Conservation (phyloP, 2,797 vertebrate genomes). For the Schizopygopsis malacanthus region DNA sequence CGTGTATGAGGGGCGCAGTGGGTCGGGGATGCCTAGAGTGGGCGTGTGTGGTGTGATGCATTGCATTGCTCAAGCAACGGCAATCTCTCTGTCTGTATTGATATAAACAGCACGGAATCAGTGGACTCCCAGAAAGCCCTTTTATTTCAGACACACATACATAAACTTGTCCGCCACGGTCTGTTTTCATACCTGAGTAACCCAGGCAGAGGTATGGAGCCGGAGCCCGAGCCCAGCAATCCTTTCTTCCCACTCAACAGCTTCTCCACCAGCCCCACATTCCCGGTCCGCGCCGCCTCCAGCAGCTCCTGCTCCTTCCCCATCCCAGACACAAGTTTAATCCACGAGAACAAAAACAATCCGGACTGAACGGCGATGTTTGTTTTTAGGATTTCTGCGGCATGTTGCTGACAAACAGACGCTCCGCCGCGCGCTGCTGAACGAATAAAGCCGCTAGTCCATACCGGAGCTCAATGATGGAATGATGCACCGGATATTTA, state of each 20-base stretch:
- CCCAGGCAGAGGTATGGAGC: conserved; percentile 92
- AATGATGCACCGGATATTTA: conserved; percentile 51
- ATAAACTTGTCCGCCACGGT: conserved; percentile 20
- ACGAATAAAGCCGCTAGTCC: conserved; percentile 46
- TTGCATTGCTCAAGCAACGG: conserved; percentile 52
- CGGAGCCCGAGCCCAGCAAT: conserved; percentile 91
- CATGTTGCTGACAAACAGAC: conserved; percentile 46
- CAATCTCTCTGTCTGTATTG: conserved; percentile 8
- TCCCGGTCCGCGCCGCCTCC: conserved; percentile 95
- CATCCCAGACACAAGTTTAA: conserved; percentile 80
- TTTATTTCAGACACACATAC: conserved; percentile 4
- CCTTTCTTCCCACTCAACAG: conserved; percentile 93
- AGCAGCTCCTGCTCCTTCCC: conserved; percentile 98
- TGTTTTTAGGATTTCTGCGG: conserved; percentile 51
- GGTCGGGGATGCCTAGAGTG: conserved; percentile 52
- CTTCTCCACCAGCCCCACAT: conserved; percentile 95
- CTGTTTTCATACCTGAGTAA: conserved; percentile 89
- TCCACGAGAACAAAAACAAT: conserved; percentile 69
- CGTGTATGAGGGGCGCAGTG: conserved; percentile 37
- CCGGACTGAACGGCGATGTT: conserved; percentile 37
- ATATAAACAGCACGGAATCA: conserved; percentile 16
- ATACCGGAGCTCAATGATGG: conserved; percentile 45
- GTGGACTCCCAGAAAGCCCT: neutral
- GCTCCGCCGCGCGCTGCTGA: conserved; percentile 26
- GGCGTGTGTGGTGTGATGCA: conserved; percentile 48